Evolutionary conservation across 2,888 invertebrate species (phyloP).

Genomic region (Allacma fusca): DNA sequence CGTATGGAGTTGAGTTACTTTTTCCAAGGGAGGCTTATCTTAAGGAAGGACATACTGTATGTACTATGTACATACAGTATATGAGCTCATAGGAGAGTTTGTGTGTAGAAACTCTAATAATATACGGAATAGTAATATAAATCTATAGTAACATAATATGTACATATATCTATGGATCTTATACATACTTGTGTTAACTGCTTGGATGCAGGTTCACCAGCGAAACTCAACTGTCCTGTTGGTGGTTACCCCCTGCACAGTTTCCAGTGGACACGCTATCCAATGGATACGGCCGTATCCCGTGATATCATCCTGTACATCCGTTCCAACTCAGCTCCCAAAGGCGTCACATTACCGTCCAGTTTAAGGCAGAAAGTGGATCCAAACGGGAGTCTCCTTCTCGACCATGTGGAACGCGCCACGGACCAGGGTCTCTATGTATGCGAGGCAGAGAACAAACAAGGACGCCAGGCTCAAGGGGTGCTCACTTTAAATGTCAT

Average conservation of each 20-base stretch:
- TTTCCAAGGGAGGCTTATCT: too few species aligned
- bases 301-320: slow-evolving; percentile 24
- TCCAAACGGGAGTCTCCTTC: slow-evolving; percentile 65
- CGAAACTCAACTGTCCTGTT: slow-evolving; percentile 67
- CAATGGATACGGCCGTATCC: slow-evolving; percentile 47
- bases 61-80: too few species aligned
- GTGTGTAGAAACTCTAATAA: too few species aligned
- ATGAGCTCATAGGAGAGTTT: too few species aligned
- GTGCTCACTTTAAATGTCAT: slow-evolving; percentile 66
- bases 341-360: slow-evolving; percentile 62
- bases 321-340: slow-evolving; percentile 11
- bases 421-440: slow-evolving; percentile 67
- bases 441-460: slow-evolving; percentile 66
- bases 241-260: slow-evolving; percentile 67
- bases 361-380: slow-evolving; percentile 65
- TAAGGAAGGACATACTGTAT: too few species aligned
- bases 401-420: slow-evolving; percentile 65
- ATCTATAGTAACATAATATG: too few species aligned
- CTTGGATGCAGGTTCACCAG: slow-evolving; percentile 24
- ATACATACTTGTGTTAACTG: too few species aligned
- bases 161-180: too few species aligned
- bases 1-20: too few species aligned
- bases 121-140: too few species aligned
- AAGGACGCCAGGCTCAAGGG: slow-evolving; percentile 65
- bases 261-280: slow-evolving; percentile 67